Conservation (phyloP, 2,113 vertebrate genomes). For the Nicator chloris region DNA sequence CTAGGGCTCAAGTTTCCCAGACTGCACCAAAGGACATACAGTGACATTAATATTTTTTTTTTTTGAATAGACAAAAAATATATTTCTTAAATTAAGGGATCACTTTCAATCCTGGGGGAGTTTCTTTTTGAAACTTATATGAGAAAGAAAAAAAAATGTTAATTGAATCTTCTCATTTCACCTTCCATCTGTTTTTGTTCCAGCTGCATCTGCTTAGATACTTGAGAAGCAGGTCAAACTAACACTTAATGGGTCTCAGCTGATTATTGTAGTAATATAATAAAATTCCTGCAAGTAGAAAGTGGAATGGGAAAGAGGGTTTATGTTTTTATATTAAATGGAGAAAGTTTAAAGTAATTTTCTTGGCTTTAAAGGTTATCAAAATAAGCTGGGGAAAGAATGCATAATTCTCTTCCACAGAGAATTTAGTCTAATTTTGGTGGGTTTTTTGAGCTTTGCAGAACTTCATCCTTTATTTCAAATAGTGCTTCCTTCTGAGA, state of each 20-base stretch:
- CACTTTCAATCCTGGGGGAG: conserved; percentile 25
- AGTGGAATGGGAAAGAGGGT: background rate
- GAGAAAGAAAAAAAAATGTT: conserved; percentile 56
- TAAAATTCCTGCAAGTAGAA: conserved; percentile 43
- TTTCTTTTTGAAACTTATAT: conserved; percentile 43
- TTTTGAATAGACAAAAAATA: background rate
- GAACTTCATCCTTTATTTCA: background rate
- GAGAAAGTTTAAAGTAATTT: background rate
- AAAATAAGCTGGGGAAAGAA: background rate
- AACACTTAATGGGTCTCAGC: conserved; percentile 58
- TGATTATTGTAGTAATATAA: conserved; percentile 65
- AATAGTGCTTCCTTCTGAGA: background rate
- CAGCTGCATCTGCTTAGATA: conserved; percentile 69
- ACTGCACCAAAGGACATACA: background rate
- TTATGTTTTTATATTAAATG: background rate
- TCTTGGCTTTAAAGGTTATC: background rate
- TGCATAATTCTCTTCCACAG: background rate
- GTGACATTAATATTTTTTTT: conserved; percentile 28
- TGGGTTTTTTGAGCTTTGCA: background rate
- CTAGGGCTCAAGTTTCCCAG: background rate
- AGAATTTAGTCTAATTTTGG: background rate
- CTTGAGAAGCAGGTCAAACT: conserved; percentile 60
- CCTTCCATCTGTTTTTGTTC: conserved; percentile 70
- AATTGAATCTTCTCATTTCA: conserved; percentile 75
- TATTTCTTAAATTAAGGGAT: conserved; percentile 52